Evolutionary conservation across 2,888 invertebrate species (phyloP).

Genomic region (Tipula helvola): DNA sequence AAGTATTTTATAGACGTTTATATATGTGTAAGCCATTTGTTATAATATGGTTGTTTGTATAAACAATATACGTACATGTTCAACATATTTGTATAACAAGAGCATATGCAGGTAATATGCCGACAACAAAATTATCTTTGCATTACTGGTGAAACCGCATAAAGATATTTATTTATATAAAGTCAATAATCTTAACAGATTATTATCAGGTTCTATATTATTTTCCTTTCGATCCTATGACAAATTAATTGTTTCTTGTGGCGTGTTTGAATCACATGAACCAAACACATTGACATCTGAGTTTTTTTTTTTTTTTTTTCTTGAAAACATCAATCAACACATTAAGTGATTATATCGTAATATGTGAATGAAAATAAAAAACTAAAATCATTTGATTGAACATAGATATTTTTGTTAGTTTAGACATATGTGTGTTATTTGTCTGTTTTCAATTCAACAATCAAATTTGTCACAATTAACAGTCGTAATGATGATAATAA

Average conservation of each 20-base stretch:
- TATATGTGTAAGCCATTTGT: not conserved
- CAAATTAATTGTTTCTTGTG: not conserved
- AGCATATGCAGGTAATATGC: not conserved
- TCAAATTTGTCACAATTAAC: not conserved
- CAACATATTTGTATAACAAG: not conserved
- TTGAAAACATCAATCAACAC: not conserved
- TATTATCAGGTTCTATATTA: not conserved
- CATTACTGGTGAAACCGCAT: not conserved
- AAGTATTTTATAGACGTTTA: not conserved
- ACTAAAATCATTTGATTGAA: not conserved
- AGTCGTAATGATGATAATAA: not conserved
- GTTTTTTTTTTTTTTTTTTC: not conserved
- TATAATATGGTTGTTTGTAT: not conserved
- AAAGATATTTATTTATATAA: not conserved
- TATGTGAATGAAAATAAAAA: not conserved
- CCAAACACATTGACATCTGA: not conserved
- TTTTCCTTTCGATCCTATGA: not conserved
- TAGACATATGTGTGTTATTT: not conserved
- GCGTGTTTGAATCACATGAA: not conserved
- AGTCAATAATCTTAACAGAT: not conserved
- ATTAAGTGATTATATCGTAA: not conserved
- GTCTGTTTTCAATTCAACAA: not conserved
- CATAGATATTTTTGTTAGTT: not conserved
- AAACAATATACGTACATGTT: no score
- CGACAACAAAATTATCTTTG: not conserved